Conservation (phyloP, 2,797 vertebrate genomes). For the Pantherophis alleghaniensis region DNA sequence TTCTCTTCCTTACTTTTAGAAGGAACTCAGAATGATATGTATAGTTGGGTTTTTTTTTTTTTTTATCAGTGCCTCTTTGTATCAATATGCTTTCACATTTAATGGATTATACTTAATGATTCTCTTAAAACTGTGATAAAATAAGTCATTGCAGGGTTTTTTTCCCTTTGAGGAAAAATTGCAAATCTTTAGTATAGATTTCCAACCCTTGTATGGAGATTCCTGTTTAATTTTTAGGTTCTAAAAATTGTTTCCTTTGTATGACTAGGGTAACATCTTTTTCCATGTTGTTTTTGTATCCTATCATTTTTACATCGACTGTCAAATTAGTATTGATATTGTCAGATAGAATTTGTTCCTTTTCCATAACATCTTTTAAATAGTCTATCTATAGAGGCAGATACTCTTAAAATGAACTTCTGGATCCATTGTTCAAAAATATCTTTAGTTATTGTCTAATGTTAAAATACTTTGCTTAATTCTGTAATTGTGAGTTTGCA, state of each 20-base stretch:
- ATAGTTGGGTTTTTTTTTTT: not conserved
- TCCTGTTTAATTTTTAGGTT: not conserved
- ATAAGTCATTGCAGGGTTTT: not conserved
- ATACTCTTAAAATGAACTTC: not conserved
- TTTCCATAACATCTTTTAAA: not conserved
- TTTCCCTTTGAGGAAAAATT: not conserved
- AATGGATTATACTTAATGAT: not conserved
- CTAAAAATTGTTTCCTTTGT: too few relatives aligned
- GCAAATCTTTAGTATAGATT: not conserved
- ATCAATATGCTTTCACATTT: not conserved
- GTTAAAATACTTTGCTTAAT: not conserved
- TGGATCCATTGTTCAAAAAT: not conserved
- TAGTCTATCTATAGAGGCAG: not conserved
- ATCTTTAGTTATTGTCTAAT: not conserved
- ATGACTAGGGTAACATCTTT: too few relatives aligned
- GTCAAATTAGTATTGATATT: too few relatives aligned
- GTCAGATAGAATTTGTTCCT: not conserved
- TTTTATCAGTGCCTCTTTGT: not conserved
- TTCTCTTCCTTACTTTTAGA: not conserved
- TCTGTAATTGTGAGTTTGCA: not conserved
- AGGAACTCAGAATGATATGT: not conserved
- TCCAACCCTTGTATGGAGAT: too few relatives aligned
- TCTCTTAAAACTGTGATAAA: not conserved
- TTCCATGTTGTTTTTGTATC: too few relatives aligned
- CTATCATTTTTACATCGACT: too few relatives aligned